Evolutionary conservation across 1,140 invertebrate genomes (phyloP).

Genomic region (Sipha flava): DNA sequence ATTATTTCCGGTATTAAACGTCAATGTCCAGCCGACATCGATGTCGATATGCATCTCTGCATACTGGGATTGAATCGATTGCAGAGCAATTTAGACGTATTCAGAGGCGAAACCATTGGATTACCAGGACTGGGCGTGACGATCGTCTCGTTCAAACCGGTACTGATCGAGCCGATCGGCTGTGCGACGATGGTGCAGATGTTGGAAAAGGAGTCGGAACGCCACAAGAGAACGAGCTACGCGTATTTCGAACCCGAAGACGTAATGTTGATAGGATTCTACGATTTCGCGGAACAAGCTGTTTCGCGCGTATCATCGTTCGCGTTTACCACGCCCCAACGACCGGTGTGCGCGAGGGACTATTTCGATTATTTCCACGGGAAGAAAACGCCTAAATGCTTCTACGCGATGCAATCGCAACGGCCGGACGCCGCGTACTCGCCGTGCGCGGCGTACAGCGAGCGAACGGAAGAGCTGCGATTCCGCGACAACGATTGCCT

Average conservation of each 20-base stretch:
- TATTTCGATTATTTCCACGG: not conserved
- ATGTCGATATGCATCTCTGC: not conserved
- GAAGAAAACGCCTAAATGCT: not conserved
- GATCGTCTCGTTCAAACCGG: not conserved
- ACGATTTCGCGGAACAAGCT: not conserved
- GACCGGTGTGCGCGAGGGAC: not conserved
- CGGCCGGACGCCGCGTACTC: too few relatives aligned
- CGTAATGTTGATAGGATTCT: not conserved
- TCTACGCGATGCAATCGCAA: not conserved
- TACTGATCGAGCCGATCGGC: not conserved
- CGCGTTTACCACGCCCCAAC: not conserved
- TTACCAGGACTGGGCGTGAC: not conserved
- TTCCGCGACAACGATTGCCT: not conserved
- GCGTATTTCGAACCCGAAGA: not conserved
- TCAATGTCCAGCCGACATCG: not conserved
- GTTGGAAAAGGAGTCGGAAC: not conserved
- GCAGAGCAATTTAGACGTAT: not conserved
- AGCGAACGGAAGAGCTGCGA: not conserved
- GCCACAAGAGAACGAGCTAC: not conserved
- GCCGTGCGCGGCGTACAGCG: not conserved
- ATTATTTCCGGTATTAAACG: not conserved
- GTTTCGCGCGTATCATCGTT: not conserved
- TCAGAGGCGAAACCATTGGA: not conserved
- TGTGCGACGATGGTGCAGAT: not conserved
- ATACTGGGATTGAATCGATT: not conserved